A percentile compares a stretch with the other conserved stretches of the same genome.
phyloP scores from a whole-genome alignment of 2,797 vertebrate genomes.

The Acipenser oxyrinchus region DNA sequence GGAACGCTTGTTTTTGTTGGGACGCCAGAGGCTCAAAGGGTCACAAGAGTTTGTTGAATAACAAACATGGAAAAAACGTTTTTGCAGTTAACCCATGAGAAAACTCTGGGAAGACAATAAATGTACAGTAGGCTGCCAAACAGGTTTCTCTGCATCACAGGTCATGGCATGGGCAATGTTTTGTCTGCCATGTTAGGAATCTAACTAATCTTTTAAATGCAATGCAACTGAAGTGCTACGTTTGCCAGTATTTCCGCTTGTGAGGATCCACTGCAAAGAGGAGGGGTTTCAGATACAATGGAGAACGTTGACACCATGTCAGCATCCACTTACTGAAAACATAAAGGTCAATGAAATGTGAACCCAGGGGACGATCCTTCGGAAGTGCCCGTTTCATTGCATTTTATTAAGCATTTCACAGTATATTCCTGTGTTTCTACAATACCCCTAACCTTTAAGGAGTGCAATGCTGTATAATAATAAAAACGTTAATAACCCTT shows the following conservation, averaged over 20 bases:
- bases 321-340: conserved; percentile 14
- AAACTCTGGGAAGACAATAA: too few relatives aligned
- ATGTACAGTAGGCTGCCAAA: background rate
- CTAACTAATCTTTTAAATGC: background rate
- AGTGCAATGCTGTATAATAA: too few relatives aligned
- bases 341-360: conserved; percentile 27
- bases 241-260: background rate
- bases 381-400: conserved; percentile 61
- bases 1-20: too few relatives aligned
- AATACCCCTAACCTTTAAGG: too few relatives aligned
- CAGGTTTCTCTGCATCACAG: background rate
- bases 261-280: conserved; percentile 1
- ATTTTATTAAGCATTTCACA: conserved; percentile 42
- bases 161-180: background rate
- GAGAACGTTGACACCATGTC: conserved; percentile 39
- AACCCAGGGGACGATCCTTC: conserved; percentile 30
- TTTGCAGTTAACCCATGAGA: too few relatives aligned
- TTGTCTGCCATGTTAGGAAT: background rate
- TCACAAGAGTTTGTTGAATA: too few relatives aligned
- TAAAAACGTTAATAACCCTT: too few relatives aligned
- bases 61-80: too few relatives aligned
- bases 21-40: too few relatives aligned
- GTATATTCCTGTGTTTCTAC: conserved; percentile 22
- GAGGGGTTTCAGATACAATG: conserved; percentile 19
- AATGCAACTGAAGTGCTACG: background rate